Percentiles rank a stretch among this genome's conserved stretches.
These are phyloP conservation scores for Lochmaea capreae DNA, from an alignment of 2,888 invertebrate species.

Conservation along the genomic window DNA sequence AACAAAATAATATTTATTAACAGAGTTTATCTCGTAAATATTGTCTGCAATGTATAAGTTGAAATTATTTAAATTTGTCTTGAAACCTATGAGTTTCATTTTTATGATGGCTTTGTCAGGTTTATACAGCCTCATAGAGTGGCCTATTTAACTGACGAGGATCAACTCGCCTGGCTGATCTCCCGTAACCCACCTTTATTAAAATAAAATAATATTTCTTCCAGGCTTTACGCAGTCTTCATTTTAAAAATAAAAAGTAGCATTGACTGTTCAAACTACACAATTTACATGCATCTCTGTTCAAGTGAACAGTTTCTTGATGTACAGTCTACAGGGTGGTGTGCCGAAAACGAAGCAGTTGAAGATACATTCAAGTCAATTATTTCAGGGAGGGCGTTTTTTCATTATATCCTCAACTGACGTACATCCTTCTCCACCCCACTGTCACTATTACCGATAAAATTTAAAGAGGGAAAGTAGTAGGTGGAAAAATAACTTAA, in stretches of 20 bases:
- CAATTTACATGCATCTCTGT: not conserved
- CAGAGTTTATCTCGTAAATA: not conserved
- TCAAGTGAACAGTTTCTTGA: too few relatives aligned
- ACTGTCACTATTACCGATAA: too few relatives aligned
- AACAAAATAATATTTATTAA: too few relatives aligned
- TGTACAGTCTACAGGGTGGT: too few relatives aligned
- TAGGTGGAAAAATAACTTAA: too few relatives aligned
- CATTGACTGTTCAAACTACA: not conserved
- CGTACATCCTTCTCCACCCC: too few relatives aligned
- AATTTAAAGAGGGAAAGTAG: too few relatives aligned
- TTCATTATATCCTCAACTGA: too few relatives aligned
- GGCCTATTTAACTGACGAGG: not conserved
- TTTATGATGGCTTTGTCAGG: not conserved
- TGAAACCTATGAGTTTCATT: not conserved
- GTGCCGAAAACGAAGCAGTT: too few relatives aligned
- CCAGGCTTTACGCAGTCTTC: not conserved
- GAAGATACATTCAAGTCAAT: too few relatives aligned
- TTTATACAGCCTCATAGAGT: not conserved
- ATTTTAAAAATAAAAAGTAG: not conserved
- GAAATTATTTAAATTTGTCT: not conserved
- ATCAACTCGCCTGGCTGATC: not conserved
- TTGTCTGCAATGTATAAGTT: not conserved
- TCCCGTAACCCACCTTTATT: not conserved
- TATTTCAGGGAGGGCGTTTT: too few relatives aligned
- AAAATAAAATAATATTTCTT: not conserved